phyloP scores from a whole-genome alignment of 2,888 invertebrate species.

The Euplexia lucipara region DNA sequence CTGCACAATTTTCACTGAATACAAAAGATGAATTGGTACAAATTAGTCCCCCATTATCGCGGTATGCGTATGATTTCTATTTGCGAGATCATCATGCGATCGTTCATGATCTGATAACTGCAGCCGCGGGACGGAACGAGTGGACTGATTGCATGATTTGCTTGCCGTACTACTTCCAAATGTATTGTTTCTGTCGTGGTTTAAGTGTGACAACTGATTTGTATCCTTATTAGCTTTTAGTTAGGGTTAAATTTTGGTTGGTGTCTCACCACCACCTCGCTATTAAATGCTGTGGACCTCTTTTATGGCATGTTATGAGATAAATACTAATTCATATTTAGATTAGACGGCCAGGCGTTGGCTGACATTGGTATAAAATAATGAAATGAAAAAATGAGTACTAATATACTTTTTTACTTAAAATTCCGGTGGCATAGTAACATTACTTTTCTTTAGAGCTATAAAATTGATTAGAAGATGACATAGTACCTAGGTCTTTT shows the following conservation, averaged over 20 bases:
- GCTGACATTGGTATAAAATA: no score
- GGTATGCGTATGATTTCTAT: slow-evolving; percentile 74
- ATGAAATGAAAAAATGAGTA: no score
- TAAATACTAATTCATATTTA: no score
- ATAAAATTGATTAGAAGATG: no score
- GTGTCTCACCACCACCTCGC: no score
- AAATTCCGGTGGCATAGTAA: no score
- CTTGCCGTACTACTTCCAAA: slow-evolving; percentile 55
- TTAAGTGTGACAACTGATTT: slow-evolving; percentile 2
- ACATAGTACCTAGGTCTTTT: no score
- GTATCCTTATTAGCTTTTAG: background rate
- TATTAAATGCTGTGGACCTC: no score
- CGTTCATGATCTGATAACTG: slow-evolving; percentile 78
- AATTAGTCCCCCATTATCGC: slow-evolving; percentile 51
- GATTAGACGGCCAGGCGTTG: no score
- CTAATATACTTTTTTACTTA: no score
- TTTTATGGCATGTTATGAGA: no score
- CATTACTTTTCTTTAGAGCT: no score
- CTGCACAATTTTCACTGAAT: slow-evolving; percentile 42
- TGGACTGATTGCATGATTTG: slow-evolving; percentile 64
- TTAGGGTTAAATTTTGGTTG: background rate
- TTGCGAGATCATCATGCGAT: slow-evolving; percentile 71
- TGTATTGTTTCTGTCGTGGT: slow-evolving; percentile 40
- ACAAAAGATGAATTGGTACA: slow-evolving; percentile 43
- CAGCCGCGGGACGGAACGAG: slow-evolving; percentile 62